Percentiles rank a stretch among this genome's conserved stretches.
Conservation (phyloP, 2,888 invertebrate genomes). For the Sesia apiformis region DNA sequence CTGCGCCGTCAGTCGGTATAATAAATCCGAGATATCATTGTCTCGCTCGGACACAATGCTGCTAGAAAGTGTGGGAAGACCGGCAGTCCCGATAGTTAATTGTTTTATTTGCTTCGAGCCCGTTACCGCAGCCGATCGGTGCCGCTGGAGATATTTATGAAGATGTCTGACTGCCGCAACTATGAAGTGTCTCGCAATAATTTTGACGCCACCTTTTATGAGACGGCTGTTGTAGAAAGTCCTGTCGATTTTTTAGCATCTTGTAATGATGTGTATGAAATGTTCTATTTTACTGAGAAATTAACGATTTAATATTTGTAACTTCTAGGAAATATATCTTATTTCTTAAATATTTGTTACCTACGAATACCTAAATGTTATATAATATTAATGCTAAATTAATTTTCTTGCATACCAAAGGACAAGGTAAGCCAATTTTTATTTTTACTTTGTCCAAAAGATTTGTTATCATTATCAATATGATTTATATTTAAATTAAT, state of each 20-base stretch:
- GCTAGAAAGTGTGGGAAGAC: slow-evolving; percentile 69
- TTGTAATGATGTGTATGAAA: background rate
- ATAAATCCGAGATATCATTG: slow-evolving; percentile 49
- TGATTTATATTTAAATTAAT: background rate
- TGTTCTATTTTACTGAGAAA: too few relatives aligned
- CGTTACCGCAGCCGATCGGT: background rate
- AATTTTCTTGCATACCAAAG: too few relatives aligned
- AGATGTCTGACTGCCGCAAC: background rate
- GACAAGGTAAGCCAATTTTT: too few relatives aligned
- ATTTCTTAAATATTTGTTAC: too few relatives aligned
- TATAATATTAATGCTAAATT: too few relatives aligned
- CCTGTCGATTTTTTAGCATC: background rate
- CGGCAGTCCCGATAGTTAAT: slow-evolving; percentile 45
- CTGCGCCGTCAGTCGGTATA: slow-evolving; percentile 28
- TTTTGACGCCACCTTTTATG: background rate
- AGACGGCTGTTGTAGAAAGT: background rate
- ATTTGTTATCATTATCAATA: background rate
- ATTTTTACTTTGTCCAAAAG: too few relatives aligned
- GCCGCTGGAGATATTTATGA: background rate
- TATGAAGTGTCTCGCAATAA: background rate
- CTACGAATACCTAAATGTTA: too few relatives aligned
- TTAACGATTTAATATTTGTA: too few relatives aligned
- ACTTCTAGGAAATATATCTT: too few relatives aligned
- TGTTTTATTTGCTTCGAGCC: slow-evolving; percentile 30
- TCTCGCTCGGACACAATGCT: slow-evolving; percentile 53